Conservation (phyloP, 2,113 vertebrate species). For the Nothoprocta perdicaria region DNA sequence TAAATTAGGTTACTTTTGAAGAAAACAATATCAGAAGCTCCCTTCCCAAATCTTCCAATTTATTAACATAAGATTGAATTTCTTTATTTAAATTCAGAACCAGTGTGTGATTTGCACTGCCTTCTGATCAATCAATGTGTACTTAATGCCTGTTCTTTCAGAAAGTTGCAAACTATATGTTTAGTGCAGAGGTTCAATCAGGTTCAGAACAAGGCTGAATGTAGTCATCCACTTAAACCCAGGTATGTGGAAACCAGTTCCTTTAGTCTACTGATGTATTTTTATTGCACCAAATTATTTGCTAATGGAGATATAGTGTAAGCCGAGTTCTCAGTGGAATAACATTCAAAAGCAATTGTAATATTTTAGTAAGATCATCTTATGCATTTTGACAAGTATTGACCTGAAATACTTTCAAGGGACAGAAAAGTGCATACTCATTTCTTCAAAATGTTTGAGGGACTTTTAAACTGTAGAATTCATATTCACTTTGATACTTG, state of each 20-base stretch:
- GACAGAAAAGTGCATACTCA: accelerated
- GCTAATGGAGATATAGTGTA: neutral
- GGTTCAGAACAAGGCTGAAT: neutral
- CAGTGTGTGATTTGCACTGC: neutral
- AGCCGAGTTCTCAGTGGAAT: neutral
- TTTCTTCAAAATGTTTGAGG: neutral
- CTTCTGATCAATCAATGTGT: neutral
- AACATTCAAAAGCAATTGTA: neutral
- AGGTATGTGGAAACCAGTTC: neutral
- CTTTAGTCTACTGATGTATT: neutral
- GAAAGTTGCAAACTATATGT: neutral
- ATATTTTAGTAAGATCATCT: neutral
- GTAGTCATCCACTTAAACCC: neutral
- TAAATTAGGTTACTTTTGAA: neutral
- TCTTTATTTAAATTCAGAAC: neutral
- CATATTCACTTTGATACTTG: neutral
- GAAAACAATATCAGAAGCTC: neutral
- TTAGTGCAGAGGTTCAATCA: neutral
- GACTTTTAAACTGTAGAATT: neutral
- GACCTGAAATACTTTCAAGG: neutral
- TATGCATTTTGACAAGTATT: neutral
- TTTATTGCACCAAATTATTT: neutral
- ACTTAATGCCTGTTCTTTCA: neutral
- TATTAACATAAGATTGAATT: neutral
- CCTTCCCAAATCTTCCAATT: neutral